A percentile compares a stretch with the other conserved stretches of the same genome.
Conservation (phyloP, 2,113 vertebrate genomes). For the Kobus ellipsiprymnus region DNA sequence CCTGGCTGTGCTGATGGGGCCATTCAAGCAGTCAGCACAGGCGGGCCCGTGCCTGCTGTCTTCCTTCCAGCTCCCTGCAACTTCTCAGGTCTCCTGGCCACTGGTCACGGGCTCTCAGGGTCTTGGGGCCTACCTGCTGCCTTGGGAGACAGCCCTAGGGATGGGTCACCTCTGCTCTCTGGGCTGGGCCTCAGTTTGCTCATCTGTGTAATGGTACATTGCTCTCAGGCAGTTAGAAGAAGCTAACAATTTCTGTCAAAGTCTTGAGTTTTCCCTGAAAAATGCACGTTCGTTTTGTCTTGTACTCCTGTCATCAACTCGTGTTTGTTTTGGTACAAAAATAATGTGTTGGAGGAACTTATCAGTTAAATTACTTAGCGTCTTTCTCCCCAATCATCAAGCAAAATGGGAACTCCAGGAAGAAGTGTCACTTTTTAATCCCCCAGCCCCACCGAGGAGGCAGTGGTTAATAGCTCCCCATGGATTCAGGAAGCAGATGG, state of each 20-base stretch:
- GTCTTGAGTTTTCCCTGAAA: background rate
- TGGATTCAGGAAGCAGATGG: background rate
- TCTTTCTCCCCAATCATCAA: background rate
- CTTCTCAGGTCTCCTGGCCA: too few species aligned
- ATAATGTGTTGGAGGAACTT: background rate
- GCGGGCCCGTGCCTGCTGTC: rapidly evolving
- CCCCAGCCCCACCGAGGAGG: background rate
- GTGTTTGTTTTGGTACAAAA: background rate
- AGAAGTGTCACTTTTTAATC: background rate
- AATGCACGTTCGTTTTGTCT: background rate
- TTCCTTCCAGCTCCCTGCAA: background rate
- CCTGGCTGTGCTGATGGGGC: rapidly evolving
- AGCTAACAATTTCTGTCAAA: background rate
- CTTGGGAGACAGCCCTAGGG: background rate
- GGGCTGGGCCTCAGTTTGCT: background rate
- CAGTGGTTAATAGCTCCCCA: rapidly evolving
- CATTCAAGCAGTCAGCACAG: rapidly evolving
- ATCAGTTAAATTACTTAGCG: background rate
- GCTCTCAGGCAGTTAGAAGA: background rate
- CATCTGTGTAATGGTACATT: rapidly evolving
- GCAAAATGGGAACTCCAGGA: background rate
- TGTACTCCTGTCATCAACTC: background rate
- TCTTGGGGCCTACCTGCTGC: background rate
- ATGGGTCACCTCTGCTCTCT: background rate
- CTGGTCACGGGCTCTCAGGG: rapidly evolving